These are phyloP conservation scores for Micromys minutus DNA, from an alignment of 2,113 vertebrate genomes.

Conservation along the genomic window DNA sequence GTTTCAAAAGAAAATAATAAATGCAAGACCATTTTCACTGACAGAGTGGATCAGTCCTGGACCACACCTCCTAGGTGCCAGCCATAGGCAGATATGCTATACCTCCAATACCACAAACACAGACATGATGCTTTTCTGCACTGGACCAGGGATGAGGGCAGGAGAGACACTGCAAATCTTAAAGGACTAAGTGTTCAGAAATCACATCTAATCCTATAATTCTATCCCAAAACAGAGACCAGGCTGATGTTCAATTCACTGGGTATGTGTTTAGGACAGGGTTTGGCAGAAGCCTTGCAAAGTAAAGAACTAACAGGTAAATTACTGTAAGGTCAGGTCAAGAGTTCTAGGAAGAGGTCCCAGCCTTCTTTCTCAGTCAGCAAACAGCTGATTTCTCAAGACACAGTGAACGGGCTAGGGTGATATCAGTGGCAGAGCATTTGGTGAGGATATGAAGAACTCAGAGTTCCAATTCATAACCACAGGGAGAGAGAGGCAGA, in stretches of 20 bases:
- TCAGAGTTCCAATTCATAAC: not conserved
- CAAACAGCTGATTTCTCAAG: not conserved
- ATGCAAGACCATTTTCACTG: not conserved
- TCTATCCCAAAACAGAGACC: not conserved
- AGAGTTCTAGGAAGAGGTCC: not conserved
- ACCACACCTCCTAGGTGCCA: not conserved
- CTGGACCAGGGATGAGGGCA: not conserved
- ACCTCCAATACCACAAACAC: not conserved
- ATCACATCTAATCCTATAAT: not conserved
- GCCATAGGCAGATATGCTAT: not conserved
- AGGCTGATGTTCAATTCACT: not conserved
- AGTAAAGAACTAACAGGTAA: not conserved
- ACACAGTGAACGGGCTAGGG: not conserved
- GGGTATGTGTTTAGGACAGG: not conserved
- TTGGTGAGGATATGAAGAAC: not conserved
- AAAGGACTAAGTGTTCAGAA: slow-evolving; percentile 1
- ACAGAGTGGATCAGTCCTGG: not conserved
- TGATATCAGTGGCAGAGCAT: not conserved
- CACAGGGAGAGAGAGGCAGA: not conserved
- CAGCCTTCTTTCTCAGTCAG: not conserved
- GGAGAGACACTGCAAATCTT: not conserved
- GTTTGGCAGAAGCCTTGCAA: not conserved
- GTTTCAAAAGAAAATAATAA: not conserved
- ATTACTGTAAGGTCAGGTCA: not conserved
- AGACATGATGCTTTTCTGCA: not conserved